Conservation (phyloP, 1,140 invertebrate species). For the Drosophila orena region DNA sequence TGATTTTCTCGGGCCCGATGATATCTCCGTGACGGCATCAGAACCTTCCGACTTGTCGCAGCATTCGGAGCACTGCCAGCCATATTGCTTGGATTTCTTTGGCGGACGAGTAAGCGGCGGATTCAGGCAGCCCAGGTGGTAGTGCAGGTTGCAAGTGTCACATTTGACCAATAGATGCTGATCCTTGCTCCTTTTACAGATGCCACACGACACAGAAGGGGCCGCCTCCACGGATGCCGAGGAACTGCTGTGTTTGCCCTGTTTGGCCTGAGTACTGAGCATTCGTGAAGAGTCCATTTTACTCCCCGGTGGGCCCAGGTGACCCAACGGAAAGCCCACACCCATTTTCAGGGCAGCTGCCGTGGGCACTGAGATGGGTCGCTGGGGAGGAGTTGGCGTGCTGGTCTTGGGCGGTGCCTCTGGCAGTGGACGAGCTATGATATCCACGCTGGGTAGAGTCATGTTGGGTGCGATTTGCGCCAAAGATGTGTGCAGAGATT, state of each 20-base stretch:
- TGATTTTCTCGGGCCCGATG: slow-evolving; percentile 91
- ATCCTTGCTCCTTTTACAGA: slow-evolving; percentile 92
- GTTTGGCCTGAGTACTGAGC: slow-evolving; percentile 85
- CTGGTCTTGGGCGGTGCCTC: slow-evolving; percentile 61
- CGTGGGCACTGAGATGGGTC: slow-evolving; percentile 89
- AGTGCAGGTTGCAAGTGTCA: slow-evolving; percentile 96
- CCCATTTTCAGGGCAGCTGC: slow-evolving; percentile 93
- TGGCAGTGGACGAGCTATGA: slow-evolving; percentile 70
- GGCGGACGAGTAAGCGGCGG: slow-evolving; percentile 96
- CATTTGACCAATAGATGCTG: slow-evolving; percentile 96
- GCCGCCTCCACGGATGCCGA: slow-evolving; percentile 39
- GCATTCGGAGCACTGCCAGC: slow-evolving; percentile 97
- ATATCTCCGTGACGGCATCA: slow-evolving; percentile 90
- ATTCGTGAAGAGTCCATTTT: slow-evolving; percentile 86
- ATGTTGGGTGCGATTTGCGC: slow-evolving; percentile 86
- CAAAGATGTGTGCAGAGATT: slow-evolving; percentile 38
- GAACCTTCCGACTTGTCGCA: slow-evolving; percentile 94
- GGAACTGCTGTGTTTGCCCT: slow-evolving; percentile 24
- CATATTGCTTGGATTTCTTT: slow-evolving; percentile 96
- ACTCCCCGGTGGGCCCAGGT: slow-evolving; percentile 86
- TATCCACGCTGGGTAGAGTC: slow-evolving; percentile 86
- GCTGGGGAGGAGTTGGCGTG: slow-evolving; percentile 65
- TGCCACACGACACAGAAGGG: slow-evolving; percentile 87
- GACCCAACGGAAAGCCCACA: slow-evolving; percentile 90
- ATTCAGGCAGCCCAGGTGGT: slow-evolving; percentile 96